Percentiles rank a stretch among this genome's conserved stretches.
phyloP scores from a whole-genome alignment of 2,113 vertebrate species.

The Circaetus cinerascens region DNA sequence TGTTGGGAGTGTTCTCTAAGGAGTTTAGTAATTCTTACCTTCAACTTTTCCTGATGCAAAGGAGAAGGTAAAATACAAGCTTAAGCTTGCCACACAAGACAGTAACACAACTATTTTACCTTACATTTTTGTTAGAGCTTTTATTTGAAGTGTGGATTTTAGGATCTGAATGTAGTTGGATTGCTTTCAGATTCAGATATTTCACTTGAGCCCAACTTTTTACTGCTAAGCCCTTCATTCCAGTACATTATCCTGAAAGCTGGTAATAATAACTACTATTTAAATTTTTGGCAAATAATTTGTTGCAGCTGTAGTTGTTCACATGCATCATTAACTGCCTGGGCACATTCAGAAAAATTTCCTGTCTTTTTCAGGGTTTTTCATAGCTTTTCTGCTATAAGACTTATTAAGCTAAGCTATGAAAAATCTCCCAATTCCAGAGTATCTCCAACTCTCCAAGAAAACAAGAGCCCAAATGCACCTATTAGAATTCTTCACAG shows the following conservation, averaged over 20 bases:
- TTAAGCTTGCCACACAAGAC: neutral
- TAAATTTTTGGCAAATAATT: conserved; percentile 32
- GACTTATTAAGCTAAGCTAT: neutral
- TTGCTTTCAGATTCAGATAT: neutral
- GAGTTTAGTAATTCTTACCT: neutral
- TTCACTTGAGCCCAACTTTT: neutral
- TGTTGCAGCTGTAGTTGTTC: conserved; percentile 42
- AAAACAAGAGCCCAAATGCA: neutral
- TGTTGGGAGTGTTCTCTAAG: neutral
- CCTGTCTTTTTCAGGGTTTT: neutral
- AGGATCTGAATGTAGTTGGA: neutral
- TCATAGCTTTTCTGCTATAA: neutral
- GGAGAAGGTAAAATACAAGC: neutral
- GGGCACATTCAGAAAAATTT: neutral
- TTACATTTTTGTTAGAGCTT: neutral
- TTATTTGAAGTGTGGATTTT: neutral
- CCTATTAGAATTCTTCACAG: conserved; percentile 55
- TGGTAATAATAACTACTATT: conserved; percentile 27
- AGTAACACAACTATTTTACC: neutral
- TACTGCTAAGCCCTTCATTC: neutral
- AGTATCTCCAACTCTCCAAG: neutral
- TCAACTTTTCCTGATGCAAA: neutral
- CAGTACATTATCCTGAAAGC: neutral
- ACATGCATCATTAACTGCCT: conserved; percentile 21
- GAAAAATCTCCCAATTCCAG: neutral